phyloP scores from a whole-genome alignment of 64 coral and sea anemone species.

The Stylophora pistillata region DNA sequence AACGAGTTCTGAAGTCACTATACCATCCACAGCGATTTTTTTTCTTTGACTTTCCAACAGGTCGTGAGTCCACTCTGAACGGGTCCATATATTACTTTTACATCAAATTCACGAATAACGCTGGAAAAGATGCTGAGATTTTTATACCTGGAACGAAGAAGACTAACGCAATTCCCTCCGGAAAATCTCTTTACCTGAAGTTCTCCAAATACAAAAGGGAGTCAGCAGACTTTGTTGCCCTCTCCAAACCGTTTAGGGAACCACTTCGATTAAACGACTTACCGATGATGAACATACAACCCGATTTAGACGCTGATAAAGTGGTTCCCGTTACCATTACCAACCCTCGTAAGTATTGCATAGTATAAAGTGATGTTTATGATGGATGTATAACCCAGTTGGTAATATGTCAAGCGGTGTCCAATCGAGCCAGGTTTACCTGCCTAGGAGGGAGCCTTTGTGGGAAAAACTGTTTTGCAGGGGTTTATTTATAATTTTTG shows the following conservation, averaged over 20 bases:
- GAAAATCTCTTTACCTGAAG: conserved; percentile 66
- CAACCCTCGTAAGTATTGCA: conserved; percentile 69
- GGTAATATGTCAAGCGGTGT: too few species aligned
- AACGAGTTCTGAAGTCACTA: background rate
- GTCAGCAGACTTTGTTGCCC: conserved; percentile 63
- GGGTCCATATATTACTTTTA: conserved; percentile 72
- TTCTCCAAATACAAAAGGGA: conserved; percentile 60
- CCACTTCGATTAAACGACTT: conserved; percentile 38
- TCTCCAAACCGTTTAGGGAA: conserved; percentile 52
- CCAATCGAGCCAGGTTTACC: too few species aligned
- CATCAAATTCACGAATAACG: conserved; percentile 76
- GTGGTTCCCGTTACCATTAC: conserved; percentile 61
- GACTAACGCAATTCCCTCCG: conserved; percentile 52
- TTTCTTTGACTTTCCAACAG: background rate
- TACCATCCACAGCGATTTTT: background rate
- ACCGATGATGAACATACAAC: conserved; percentile 49
- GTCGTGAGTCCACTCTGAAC: conserved; percentile 68
- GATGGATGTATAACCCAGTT: too few species aligned
- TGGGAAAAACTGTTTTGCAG: too few species aligned
- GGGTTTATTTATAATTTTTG: too few species aligned
- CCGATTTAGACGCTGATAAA: conserved; percentile 23
- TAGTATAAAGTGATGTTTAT: too few species aligned
- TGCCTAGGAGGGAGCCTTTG: too few species aligned
- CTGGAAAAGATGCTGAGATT: conserved; percentile 73
- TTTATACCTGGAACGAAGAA: conserved; percentile 69